These are phyloP conservation scores for Enteromius fasciolatus DNA, from an alignment of 2,797 vertebrate genomes.

Conservation along the genomic window DNA sequence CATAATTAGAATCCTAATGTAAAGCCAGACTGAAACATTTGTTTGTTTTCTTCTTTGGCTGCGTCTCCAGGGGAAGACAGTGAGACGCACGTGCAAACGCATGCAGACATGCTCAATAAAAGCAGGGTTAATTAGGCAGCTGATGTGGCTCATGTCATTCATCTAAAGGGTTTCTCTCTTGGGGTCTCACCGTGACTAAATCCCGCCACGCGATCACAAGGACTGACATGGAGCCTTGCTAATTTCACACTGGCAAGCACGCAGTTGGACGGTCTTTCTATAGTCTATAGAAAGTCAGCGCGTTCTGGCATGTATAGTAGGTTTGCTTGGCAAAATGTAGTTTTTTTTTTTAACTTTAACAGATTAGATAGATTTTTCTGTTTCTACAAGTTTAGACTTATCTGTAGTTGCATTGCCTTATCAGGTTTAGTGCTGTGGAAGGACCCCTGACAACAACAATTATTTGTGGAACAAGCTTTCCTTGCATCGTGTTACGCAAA, in stretches of 20 bases:
- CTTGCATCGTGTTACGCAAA: not conserved
- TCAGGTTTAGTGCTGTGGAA: not conserved
- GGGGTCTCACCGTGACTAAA: not conserved
- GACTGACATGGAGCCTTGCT: not conserved
- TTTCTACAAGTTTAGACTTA: not conserved
- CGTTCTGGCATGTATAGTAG: not conserved
- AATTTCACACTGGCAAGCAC: not conserved
- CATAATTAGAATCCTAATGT: not conserved
- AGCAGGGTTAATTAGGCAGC: not conserved
- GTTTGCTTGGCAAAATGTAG: not conserved
- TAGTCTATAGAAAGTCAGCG: not conserved
- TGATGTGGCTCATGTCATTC: not conserved
- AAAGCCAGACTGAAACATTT: not conserved
- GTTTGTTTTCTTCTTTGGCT: not conserved
- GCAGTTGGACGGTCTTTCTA: not conserved
- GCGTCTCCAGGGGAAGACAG: not conserved
- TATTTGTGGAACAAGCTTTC: no score
- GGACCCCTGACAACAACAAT: not conserved
- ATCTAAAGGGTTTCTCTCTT: not conserved
- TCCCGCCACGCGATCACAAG: not conserved
- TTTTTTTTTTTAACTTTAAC: not conserved
- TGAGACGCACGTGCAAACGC: no score
- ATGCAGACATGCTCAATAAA: not conserved
- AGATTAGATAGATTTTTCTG: not conserved
- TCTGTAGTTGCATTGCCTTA: not conserved